Conservation (phyloP, 1,140 invertebrate species). For the Sitophilus oryzae region DNA sequence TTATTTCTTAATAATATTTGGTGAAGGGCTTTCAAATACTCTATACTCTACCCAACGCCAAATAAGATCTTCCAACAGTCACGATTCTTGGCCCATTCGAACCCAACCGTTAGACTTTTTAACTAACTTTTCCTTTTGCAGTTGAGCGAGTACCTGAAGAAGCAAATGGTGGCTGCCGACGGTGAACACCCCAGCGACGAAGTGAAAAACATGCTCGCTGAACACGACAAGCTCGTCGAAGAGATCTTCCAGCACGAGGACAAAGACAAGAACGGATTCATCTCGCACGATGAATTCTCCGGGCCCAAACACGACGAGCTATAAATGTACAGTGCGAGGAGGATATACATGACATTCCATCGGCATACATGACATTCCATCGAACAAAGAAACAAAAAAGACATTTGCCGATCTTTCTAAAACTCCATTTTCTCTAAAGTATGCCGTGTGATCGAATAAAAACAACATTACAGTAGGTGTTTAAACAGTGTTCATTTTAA, state of each 20-base stretch:
- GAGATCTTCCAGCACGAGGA: constrained; percentile 97
- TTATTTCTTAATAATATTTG: too few relatives aligned
- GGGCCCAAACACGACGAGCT: constrained; percentile 96
- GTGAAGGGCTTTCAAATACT: not conserved
- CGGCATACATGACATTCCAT: too few relatives aligned
- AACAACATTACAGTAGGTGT: too few relatives aligned
- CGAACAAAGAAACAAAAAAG: too few relatives aligned
- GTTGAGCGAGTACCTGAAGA: constrained; percentile 86
- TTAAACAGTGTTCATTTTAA: too few relatives aligned
- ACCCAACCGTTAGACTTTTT: not conserved
- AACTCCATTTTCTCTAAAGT: too few relatives aligned
- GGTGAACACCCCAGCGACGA: constrained; percentile 65
- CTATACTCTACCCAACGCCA: not conserved
- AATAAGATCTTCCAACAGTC: not conserved
- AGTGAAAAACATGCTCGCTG: constrained; percentile 77
- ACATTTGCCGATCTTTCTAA: too few relatives aligned
- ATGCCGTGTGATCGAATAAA: too few relatives aligned
- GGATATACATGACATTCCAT: too few relatives aligned
- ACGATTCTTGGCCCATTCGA: not conserved
- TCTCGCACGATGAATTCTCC: constrained; percentile 92
- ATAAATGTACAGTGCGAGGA: too few relatives aligned
- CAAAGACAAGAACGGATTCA: constrained; percentile 91
- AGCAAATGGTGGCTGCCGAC: constrained; percentile 78
- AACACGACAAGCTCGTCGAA: constrained; percentile 89
- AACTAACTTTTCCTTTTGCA: constrained; percentile 42